Percentiles rank a stretch among this genome's conserved stretches.
These are phyloP conservation scores for Gymnocephalus cernua DNA, from an alignment of 2,113 vertebrate species.

Conservation along the genomic window DNA sequence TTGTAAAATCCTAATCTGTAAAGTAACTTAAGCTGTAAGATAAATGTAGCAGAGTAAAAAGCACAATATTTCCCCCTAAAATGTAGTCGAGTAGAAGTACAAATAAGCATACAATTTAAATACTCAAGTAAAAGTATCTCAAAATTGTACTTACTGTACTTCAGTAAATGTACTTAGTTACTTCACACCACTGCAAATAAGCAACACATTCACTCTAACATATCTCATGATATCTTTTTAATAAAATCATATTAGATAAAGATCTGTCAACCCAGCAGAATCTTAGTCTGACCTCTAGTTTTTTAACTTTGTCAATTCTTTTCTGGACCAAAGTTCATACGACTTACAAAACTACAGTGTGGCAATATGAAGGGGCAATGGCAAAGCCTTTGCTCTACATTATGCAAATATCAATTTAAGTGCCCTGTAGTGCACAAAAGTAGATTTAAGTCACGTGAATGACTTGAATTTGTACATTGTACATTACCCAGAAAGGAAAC, in stretches of 20 bases:
- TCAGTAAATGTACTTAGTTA: neutral
- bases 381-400: constrained; percentile 52
- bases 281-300: constrained; percentile 23
- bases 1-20: neutral
- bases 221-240: neutral
- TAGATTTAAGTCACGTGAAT: neutral
- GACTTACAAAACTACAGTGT: constrained; percentile 71
- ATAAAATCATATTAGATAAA: constrained; percentile 16
- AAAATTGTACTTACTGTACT: neutral
- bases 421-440: neutral
- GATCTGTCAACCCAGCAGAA: constrained; percentile 26
- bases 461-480: neutral
- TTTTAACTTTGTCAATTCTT: constrained; percentile 29
- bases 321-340: constrained; percentile 65
- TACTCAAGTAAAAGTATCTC: neutral
- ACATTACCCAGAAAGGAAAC: constrained; percentile 14
- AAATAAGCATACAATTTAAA: neutral
- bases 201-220: neutral
- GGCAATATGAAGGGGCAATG: constrained; percentile 45
- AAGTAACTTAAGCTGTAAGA: constrained; percentile 1
- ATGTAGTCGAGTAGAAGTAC: neutral
- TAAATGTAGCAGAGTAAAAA: neutral
- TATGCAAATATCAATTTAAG: constrained; percentile 36
- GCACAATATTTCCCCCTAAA: neutral
- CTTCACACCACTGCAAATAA: neutral